Percentiles rank a stretch among this genome's conserved stretches.
Evolutionary conservation across 2,113 vertebrate species (phyloP).

Genomic region (Strigops habroptila): DNA sequence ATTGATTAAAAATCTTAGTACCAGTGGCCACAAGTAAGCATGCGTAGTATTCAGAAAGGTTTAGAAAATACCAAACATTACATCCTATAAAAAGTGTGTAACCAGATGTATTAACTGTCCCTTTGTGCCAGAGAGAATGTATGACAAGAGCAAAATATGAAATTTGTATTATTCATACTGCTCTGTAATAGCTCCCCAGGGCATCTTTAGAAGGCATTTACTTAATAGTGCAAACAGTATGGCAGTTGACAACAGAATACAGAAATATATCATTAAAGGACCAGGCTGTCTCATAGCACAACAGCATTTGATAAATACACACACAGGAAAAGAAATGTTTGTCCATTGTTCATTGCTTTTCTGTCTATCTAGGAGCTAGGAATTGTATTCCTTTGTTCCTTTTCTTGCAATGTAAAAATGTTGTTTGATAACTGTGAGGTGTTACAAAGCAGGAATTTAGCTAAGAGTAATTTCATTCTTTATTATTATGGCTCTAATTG

Average conservation of each 20-base stretch:
- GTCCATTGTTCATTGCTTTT: not conserved
- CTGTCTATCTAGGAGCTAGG: not conserved
- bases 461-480: not conserved
- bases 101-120: not conserved
- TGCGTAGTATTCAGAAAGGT: not conserved
- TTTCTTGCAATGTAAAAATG: not conserved
- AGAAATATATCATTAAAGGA: slow-evolving; percentile 26
- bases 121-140: slow-evolving; percentile 26
- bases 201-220: slow-evolving; percentile 45
- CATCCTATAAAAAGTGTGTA: not conserved
- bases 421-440: not conserved
- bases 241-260: slow-evolving; percentile 36
- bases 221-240: slow-evolving; percentile 60
- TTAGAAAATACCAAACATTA: not conserved
- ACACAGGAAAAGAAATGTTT: not conserved
- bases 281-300: not conserved
- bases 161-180: slow-evolving; percentile 33
- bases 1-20: not conserved
- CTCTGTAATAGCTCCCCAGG: slow-evolving; percentile 49
- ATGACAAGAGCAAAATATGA: slow-evolving; percentile 42
- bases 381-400: not conserved
- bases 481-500: not conserved
- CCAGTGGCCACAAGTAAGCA: not conserved
- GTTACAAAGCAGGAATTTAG: not conserved
- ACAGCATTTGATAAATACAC: not conserved